Evolutionary conservation across 2,113 vertebrate genomes (phyloP), one percentile per base, ranked within the genome.

Genomic region (Salvelinus alpinus): DNA sequence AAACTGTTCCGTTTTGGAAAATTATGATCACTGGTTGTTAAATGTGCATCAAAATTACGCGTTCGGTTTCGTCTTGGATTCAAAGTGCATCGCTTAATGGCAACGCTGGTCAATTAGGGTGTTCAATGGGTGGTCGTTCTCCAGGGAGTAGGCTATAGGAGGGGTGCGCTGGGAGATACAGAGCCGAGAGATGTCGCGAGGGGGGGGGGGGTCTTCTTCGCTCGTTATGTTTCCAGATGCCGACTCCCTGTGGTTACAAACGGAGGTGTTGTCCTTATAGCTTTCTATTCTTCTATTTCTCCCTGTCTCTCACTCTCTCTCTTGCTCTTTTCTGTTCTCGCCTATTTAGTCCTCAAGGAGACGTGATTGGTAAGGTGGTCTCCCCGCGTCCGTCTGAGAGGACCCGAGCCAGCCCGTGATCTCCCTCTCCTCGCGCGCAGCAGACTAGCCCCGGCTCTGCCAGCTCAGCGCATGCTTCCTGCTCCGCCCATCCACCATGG

Each of bases 401-500:
- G 75, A 92, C 89, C 87, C 80, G 89, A 91, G 91, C 87, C 92
- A 90, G 91, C 91, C 92, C 91, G 92, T 91, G 90, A 44, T 84
- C 82, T 84, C 86, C 80, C 81, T 84, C 78, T 70, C 76, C 73
- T 82, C 75, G 79, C 83, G 75, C 86, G 71, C 75, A 71, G 82
- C 91, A 88, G 88, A 91, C 88, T 88, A 91, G 90, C 91, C 86
- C 89, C 80, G 84, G 84, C 83, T 91, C 89, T 92, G 92, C 93
- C 92, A 93, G 91, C 92, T 93, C 93, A 93, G 92, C 92, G 92
- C 92, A 90, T 91, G 91, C 91, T 87, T 90, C 82, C 90, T 84
- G 92, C 92, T 91, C 93, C 92, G 91, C 93, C 93, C 87, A 25
- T 88, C 83, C 84, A 79, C 83, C 89, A 76, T 81, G 86, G 91